Evolutionary conservation across 1,140 invertebrate genomes (phyloP), one percentile per base, ranked within the genome.

Genomic region (Caenorhabditis remanei): DNA sequence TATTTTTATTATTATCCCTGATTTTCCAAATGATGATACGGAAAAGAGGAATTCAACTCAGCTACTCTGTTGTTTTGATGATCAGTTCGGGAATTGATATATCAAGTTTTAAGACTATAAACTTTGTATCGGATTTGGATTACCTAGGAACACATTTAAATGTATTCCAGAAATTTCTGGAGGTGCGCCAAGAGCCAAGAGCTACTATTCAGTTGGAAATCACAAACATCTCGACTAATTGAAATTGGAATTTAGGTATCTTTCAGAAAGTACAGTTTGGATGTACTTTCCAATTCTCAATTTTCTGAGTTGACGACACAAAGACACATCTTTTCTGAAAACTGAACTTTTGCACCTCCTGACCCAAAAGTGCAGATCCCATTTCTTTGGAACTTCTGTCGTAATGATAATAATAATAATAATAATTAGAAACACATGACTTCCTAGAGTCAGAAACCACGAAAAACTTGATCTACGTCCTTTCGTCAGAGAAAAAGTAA

Each of bases 401-500:
- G 32, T 24, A 24, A 63, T 32, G 32, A 63, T 63, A 50, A 13
- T n/a, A 75, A 40, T 16, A n/a, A 79, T 24, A 63, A 63, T 63
- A 50, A 13, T n/a, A 75, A 40, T 16, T 0, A n/a, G 53, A 79
- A 79, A 79, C 71, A 79, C 71, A 79, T 79, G 71, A 79, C 46
- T 13, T 13, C 40, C 6, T 8, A 79, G 71, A 50, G 46, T 79
- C 71, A 79, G 71, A 79, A 79, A 79, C 21, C 71, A 79, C 71
- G 46, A 79, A 79, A 65, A 79, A 9, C 46, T 32, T 71, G 65
- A 71, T 71, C 65, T 11, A 71, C 16, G 2, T 14, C 71, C 46
- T 41, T 53, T 53, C 71, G 65, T 79, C 71, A 79, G 53, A 24
- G 9, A 21, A n/a, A 24, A 21, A 43, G 41, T 71, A 32, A 32